A percentile compares a stretch with the other conserved stretches of the same genome.
phyloP scores from a whole-genome alignment of 2,888 invertebrate genomes.

The Polydrusus cervinus region DNA sequence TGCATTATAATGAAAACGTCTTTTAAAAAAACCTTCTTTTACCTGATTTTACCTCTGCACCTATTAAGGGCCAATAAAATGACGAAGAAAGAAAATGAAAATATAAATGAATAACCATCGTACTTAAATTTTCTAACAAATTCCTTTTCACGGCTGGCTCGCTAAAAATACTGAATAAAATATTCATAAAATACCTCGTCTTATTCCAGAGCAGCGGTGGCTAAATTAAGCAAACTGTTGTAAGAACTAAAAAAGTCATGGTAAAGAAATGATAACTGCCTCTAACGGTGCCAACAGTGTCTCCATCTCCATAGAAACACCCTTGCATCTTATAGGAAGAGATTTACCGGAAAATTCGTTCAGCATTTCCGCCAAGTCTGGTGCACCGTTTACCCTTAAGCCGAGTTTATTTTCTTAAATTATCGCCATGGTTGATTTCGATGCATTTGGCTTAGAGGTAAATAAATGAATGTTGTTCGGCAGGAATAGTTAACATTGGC shows the following conservation, averaged over 20 bases:
- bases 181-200: slow-evolving; percentile 25
- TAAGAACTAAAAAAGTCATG: slow-evolving; percentile 45
- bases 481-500: neutral
- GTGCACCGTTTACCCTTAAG: slow-evolving; percentile 36
- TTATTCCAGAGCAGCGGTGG: neutral
- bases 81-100: neutral
- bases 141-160: neutral
- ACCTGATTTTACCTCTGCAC: too few species aligned
- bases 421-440: slow-evolving; percentile 40
- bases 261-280: slow-evolving; percentile 46
- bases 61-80: neutral
- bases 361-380: slow-evolving; percentile 37
- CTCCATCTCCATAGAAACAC: slow-evolving; percentile 67
- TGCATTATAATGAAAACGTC: too few species aligned
- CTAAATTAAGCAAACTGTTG: slow-evolving; percentile 39
- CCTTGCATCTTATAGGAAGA: slow-evolving; percentile 61
- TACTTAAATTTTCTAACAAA: neutral
- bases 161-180: slow-evolving; percentile 17
- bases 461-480: slow-evolving; percentile 29
- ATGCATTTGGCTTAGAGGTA: slow-evolving; percentile 36
- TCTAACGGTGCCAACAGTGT: slow-evolving; percentile 52
- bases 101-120: neutral
- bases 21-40: too few species aligned
- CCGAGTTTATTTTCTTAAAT: slow-evolving; percentile 52
- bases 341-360: slow-evolving; percentile 53